These are phyloP conservation scores for Rhingia campestris DNA, from an alignment of 2,888 invertebrate genomes.

Conservation along the genomic window DNA sequence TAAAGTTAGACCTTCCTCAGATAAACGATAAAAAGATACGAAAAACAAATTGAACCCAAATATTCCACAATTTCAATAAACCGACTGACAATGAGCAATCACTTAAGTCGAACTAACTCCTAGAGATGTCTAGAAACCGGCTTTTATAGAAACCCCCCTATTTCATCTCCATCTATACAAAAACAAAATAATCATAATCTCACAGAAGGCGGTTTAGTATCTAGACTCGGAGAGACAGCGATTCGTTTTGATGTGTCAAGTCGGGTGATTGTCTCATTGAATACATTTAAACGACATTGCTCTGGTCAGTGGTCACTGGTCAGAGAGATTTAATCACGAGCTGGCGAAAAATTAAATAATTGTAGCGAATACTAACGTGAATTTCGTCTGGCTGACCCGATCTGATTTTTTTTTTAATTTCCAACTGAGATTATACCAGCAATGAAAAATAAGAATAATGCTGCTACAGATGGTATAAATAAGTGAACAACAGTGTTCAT, in stretches of 20 bases:
- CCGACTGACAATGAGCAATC: slow-evolving; percentile 39
- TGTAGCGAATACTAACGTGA: slow-evolving; percentile 6
- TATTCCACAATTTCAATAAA: slow-evolving; percentile 35
- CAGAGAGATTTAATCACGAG: slow-evolving; percentile 16
- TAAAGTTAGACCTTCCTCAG: neutral
- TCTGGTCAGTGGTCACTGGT: neutral
- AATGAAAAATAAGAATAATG: neutral
- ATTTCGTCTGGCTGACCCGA: slow-evolving; percentile 45
- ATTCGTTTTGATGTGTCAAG: neutral
- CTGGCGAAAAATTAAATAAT: neutral
- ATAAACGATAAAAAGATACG: slow-evolving; percentile 11
- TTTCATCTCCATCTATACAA: neutral
- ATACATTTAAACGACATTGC: slow-evolving; percentile 35
- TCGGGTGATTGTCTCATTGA: slow-evolving; percentile 53
- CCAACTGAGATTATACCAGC: slow-evolving; percentile 23
- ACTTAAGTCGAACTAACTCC: slow-evolving; percentile 62
- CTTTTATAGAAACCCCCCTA: slow-evolving; percentile 60
- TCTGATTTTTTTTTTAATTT: slow-evolving; percentile 24
- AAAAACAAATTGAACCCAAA: neutral
- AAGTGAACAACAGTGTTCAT: too few relatives aligned
- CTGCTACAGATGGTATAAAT: neutral
- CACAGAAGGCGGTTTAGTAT: slow-evolving; percentile 27
- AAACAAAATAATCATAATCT: slow-evolving; percentile 4
- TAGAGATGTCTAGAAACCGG: slow-evolving; percentile 48
- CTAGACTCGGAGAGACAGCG: slow-evolving; percentile 23